Conservation (phyloP, 2,113 vertebrate genomes). For the Lepus europaeus region DNA sequence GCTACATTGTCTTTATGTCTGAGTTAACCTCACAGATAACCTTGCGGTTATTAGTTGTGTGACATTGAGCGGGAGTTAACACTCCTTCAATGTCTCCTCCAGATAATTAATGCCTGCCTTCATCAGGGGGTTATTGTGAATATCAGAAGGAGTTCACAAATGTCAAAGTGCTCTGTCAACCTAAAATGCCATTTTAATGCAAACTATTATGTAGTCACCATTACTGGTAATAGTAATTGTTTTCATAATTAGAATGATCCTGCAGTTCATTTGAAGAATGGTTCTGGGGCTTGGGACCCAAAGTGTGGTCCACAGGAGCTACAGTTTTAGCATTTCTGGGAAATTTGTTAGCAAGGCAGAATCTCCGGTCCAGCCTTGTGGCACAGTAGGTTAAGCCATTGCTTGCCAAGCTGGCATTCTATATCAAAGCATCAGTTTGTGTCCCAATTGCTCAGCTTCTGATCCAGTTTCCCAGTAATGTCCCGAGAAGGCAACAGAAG, state of each 20-base stretch:
- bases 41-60: conserved; percentile 59
- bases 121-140: conserved; percentile 47
- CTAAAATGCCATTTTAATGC: conserved; percentile 75
- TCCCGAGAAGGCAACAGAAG: no score
- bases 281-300: background rate
- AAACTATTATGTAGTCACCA: conserved; percentile 67
- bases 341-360: background rate
- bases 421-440: no score
- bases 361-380: background rate
- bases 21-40: conserved; percentile 58
- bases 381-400: no score
- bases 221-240: conserved; percentile 62
- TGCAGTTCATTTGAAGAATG: background rate
- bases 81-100: conserved; percentile 58
- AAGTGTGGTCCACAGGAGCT: background rate
- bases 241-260: conserved; percentile 65
- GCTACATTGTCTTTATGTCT: conserved; percentile 6
- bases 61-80: conserved; percentile 65
- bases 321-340: background rate
- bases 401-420: no score
- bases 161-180: conserved; percentile 76
- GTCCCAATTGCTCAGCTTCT: no score
- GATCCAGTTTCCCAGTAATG: no score
- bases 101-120: conserved; percentile 74
- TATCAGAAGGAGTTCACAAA: conserved; percentile 74